A percentile compares a stretch with the other conserved stretches of the same genome.
Conservation (phyloP, 2,888 invertebrate species). For the Trachelus iudaicus region DNA sequence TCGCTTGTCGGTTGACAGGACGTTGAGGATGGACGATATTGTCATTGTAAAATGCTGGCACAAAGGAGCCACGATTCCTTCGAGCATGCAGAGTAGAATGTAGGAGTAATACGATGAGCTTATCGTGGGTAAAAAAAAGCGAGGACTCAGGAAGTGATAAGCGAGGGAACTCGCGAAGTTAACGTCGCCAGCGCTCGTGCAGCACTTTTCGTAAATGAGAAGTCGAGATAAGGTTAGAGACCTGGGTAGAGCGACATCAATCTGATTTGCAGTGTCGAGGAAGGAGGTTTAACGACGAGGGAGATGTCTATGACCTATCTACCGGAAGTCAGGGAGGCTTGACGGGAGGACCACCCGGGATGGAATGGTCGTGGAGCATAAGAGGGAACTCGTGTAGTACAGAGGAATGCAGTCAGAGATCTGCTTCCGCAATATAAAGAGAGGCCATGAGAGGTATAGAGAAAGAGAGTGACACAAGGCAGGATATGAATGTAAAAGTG, state of each 20-base stretch:
- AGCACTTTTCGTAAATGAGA: neutral
- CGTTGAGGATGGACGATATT: neutral
- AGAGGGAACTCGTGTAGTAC: neutral
- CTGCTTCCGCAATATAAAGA: neutral
- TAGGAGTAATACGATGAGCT: neutral
- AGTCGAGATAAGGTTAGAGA: neutral
- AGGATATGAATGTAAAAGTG: neutral
- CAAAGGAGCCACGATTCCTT: neutral
- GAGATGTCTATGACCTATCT: conserved; percentile 5
- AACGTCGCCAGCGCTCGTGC: neutral
- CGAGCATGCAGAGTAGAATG: neutral
- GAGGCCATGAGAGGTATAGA: neutral
- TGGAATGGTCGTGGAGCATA: neutral
- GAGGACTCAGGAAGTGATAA: neutral
- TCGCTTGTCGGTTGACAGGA: neutral
- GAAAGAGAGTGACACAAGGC: neutral
- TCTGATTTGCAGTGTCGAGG: neutral
- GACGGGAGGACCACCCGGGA: neutral
- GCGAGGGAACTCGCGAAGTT: neutral
- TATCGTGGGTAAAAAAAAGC: neutral
- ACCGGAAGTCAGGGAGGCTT: neutral
- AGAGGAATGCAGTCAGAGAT: neutral
- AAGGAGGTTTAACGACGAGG: neutral
- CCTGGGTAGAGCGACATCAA: neutral
- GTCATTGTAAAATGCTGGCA: neutral